Evolutionary conservation across 2,888 invertebrate species (phyloP).

Genomic region (Erebia epiphron): DNA sequence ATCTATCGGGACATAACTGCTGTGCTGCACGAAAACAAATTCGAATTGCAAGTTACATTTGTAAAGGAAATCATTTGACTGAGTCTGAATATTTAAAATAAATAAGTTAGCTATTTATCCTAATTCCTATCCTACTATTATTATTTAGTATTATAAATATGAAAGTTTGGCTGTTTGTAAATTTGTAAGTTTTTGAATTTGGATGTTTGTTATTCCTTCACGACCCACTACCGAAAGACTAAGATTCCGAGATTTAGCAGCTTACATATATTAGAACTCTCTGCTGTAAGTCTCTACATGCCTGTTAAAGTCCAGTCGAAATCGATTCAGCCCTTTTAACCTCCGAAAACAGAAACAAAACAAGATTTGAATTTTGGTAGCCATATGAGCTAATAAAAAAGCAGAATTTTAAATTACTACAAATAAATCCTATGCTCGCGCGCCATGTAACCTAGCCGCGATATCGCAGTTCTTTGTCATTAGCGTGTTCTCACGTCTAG

Average conservation of each 20-base stretch:
- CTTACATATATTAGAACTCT: not conserved
- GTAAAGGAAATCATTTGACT: not conserved
- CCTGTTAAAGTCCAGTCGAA: not conserved
- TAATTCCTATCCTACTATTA: not conserved
- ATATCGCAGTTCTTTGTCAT: conserved; percentile 67
- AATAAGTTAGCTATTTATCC: not conserved
- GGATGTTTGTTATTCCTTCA: too few relatives aligned
- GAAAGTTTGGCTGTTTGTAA: too few relatives aligned
- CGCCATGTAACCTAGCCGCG: conserved; percentile 61
- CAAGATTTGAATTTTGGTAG: too few relatives aligned
- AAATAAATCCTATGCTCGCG: not conserved
- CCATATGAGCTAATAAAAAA: too few relatives aligned
- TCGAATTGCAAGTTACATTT: not conserved
- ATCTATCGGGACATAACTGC: not conserved
- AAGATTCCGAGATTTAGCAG: too few relatives aligned
- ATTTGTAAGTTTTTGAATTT: too few relatives aligned
- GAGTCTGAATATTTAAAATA: too few relatives aligned
- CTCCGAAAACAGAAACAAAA: too few relatives aligned
- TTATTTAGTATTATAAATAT: too few relatives aligned
- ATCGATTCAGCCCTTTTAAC: not conserved
- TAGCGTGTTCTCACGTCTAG: conserved; percentile 75
- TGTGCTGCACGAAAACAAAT: not conserved
- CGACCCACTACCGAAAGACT: too few relatives aligned
- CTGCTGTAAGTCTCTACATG: not conserved
- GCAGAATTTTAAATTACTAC: too few relatives aligned